These are phyloP conservation scores for Pocota personata DNA, from an alignment of 2,888 invertebrate genomes.

Conservation along the genomic window DNA sequence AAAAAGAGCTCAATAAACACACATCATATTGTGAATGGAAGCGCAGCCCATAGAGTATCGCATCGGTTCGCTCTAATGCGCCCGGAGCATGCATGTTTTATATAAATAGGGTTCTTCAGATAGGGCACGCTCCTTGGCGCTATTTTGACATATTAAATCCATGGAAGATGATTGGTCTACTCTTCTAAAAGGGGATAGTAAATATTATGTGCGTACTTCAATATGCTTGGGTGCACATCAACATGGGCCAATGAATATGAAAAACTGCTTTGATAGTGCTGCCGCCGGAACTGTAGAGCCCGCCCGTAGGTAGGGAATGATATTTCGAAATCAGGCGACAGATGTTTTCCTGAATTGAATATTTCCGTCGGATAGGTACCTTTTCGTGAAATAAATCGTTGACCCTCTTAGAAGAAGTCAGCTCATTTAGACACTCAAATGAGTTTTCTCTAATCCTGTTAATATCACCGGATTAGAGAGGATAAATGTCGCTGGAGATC, in stretches of 20 bases:
- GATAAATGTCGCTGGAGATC: slow-evolving; percentile 65
- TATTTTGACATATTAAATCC: slow-evolving; percentile 70
- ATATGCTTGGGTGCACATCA: slow-evolving; percentile 47
- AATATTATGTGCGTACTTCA: slow-evolving; percentile 42
- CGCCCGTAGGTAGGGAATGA: slow-evolving; percentile 34
- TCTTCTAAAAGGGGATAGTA: slow-evolving; percentile 39
- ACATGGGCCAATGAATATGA: slow-evolving; percentile 54
- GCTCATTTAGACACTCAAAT: slow-evolving; percentile 65
- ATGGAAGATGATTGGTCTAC: slow-evolving; percentile 68
- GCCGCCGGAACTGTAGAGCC: slow-evolving; percentile 31
- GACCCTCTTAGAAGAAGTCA: slow-evolving; percentile 71
- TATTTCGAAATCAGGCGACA: slow-evolving; percentile 40
- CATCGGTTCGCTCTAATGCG: slow-evolving; percentile 46
- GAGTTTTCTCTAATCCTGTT: slow-evolving; percentile 71
- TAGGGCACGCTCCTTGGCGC: slow-evolving; percentile 72
- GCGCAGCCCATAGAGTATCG: slow-evolving; percentile 35
- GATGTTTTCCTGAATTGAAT: slow-evolving; percentile 48
- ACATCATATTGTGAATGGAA: slow-evolving; percentile 46
- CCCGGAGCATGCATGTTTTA: slow-evolving; percentile 48
- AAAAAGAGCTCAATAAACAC: slow-evolving; percentile 62
- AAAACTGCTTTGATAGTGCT: slow-evolving; percentile 31
- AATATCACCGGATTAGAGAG: slow-evolving; percentile 70
- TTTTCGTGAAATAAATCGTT: slow-evolving; percentile 66
- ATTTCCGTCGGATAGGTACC: slow-evolving; percentile 53
- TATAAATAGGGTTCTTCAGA: slow-evolving; percentile 64